phyloP scores from a whole-genome alignment of 2,113 vertebrate genomes.

The Triplophysa dalaica region DNA sequence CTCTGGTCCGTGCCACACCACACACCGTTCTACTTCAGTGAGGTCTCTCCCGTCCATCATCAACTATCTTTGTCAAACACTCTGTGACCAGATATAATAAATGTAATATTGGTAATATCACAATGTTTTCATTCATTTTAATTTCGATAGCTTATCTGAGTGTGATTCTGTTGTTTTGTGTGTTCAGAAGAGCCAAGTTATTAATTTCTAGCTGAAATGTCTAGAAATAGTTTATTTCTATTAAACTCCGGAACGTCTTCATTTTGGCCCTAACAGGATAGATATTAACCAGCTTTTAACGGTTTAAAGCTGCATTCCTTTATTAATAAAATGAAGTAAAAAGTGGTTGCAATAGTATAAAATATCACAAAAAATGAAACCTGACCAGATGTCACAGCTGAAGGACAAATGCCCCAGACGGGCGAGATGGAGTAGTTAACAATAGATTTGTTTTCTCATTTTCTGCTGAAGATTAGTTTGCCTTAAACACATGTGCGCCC shows the following conservation, averaged over 20 bases:
- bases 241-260: neutral
- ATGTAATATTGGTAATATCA: constrained; percentile 44
- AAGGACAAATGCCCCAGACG: neutral
- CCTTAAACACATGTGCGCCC: constrained; percentile 18
- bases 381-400: neutral
- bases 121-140: neutral
- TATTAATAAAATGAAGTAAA: neutral
- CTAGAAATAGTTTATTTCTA: too few species aligned
- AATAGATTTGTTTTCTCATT: constrained; percentile 1
- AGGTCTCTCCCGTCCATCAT: constrained; percentile 39
- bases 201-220: too few species aligned
- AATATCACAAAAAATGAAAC: neutral
- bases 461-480: constrained; percentile 19
- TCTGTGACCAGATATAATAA: constrained; percentile 58
- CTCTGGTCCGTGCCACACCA: constrained; percentile 28
- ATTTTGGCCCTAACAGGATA: neutral
- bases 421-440: constrained; percentile 9
- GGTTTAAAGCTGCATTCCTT: neutral
- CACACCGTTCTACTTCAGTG: constrained; percentile 50
- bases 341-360: constrained; percentile 14
- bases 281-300: neutral
- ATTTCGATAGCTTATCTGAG: too few species aligned
- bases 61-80: constrained; percentile 46
- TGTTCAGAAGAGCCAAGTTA: too few species aligned
- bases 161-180: too few species aligned